A percentile compares a stretch with the other conserved stretches of the same genome.
phyloP scores from a whole-genome alignment of 2,888 invertebrate genomes.

The Epirrita christyi region DNA sequence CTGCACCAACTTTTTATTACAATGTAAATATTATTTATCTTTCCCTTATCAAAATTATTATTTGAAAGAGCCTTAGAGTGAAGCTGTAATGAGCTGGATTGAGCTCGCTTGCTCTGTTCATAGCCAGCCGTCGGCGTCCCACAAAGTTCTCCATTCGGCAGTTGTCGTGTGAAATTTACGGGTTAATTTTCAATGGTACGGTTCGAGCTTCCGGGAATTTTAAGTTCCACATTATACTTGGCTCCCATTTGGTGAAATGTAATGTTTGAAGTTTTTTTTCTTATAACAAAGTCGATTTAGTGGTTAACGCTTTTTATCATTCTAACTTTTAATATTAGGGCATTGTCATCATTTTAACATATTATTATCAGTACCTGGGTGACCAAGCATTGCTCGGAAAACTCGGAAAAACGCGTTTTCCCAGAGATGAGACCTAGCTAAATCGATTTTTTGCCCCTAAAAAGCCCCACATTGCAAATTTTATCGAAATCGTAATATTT shows the following conservation, averaged over 20 bases:
- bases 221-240: constrained; percentile 66
- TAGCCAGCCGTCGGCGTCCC: constrained; percentile 74
- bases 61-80: constrained; percentile 45
- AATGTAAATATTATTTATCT: neutral
- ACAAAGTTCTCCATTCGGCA: constrained; percentile 78
- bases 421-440: too few species aligned
- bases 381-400: too few species aligned
- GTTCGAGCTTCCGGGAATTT: constrained; percentile 74
- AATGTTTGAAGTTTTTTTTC: constrained; percentile 24
- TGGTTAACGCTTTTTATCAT: too few species aligned
- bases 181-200: constrained; percentile 81
- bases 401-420: too few species aligned
- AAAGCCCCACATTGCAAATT: too few species aligned
- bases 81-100: constrained; percentile 67
- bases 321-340: neutral
- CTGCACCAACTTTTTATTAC: too few species aligned
- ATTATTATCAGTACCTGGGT: too few species aligned
- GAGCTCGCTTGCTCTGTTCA: constrained; percentile 56
- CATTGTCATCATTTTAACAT: too few species aligned
- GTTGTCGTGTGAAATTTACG: constrained; percentile 82
- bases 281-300: neutral
- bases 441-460: too few species aligned
- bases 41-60: constrained; percentile 1
- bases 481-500: too few species aligned
- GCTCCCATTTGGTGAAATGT: constrained; percentile 43